A percentile compares a stretch with the other conserved stretches of the same genome.
Conservation (phyloP, 2,888 invertebrate genomes). For the Ophioninae sp. region DNA sequence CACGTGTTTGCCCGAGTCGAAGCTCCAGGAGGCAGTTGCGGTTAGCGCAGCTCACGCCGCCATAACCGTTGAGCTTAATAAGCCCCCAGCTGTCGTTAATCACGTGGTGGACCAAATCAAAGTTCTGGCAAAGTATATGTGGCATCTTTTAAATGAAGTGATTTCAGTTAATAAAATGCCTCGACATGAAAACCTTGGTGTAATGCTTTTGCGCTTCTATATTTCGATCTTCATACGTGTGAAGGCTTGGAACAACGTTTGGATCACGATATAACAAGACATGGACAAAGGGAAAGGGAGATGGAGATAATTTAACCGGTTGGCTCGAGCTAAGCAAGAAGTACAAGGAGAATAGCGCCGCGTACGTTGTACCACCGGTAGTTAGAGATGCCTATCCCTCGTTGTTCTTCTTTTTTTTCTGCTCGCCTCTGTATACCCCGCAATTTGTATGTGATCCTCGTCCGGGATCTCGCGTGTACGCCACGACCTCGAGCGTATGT, state of each 20-base stretch:
- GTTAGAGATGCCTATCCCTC: slow-evolving; percentile 43
- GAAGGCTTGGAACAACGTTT: neutral
- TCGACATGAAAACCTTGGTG: neutral
- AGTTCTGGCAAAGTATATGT: neutral
- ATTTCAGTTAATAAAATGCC: neutral
- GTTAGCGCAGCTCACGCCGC: too few relatives aligned
- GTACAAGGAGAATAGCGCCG: neutral
- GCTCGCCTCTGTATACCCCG: slow-evolving; percentile 29
- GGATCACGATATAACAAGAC: slow-evolving; percentile 22
- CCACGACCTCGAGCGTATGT: slow-evolving; percentile 65
- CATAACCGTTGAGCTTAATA: too few relatives aligned
- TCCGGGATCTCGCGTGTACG: slow-evolving; percentile 64
- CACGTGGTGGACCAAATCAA: neutral
- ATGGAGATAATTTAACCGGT: neutral
- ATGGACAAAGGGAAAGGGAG: neutral
- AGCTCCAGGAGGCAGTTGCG: too few relatives aligned
- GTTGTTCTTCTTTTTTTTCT: slow-evolving; percentile 15
- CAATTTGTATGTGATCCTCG: slow-evolving; percentile 47
- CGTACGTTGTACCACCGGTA: slow-evolving; percentile 18
- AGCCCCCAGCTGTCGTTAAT: too few relatives aligned
- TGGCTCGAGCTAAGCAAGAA: neutral
- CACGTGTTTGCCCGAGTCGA: too few relatives aligned
- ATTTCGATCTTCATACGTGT: slow-evolving; percentile 59
- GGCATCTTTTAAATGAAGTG: neutral
- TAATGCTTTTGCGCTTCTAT: neutral